These are phyloP conservation scores for Pteruthius melanotis DNA, from an alignment of 2,113 vertebrate genomes.

Conservation along the genomic window DNA sequence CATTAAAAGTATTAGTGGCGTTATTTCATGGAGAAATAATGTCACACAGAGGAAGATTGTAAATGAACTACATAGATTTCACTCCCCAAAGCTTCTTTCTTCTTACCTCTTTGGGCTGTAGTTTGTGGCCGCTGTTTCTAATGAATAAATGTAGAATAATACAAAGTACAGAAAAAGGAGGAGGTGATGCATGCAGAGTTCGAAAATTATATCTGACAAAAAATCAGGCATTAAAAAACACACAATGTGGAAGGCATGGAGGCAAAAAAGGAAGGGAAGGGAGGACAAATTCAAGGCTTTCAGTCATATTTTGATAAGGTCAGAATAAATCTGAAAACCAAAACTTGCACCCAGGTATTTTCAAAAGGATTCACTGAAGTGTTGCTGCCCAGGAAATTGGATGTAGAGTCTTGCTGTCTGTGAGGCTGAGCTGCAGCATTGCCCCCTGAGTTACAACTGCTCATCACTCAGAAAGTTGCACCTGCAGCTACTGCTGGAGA, in stretches of 20 bases:
- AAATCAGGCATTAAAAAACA: neutral
- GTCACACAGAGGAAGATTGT: neutral
- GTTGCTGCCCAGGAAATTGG: neutral
- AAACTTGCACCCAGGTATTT: neutral
- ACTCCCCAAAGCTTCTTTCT: neutral
- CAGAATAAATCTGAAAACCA: neutral
- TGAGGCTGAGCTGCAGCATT: neutral
- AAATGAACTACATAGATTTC: neutral
- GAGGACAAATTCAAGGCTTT: neutral
- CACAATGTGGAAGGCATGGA: neutral
- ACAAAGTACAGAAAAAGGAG: neutral
- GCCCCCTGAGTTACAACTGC: neutral
- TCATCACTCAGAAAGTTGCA: neutral
- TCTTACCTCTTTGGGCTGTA: neutral
- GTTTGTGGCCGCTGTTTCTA: neutral
- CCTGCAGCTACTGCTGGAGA: neutral
- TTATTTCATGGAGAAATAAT: neutral
- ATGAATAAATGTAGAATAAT: neutral
- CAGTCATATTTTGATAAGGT: neutral
- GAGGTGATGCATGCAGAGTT: neutral
- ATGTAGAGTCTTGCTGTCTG: neutral
- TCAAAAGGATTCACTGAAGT: neutral
- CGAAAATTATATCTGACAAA: neutral
- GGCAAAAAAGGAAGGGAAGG: neutral
- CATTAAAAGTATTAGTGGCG: conserved; percentile 1